Evolutionary conservation across 1,140 invertebrate genomes (phyloP).

Genomic region (Batillaria attramentaria): DNA sequence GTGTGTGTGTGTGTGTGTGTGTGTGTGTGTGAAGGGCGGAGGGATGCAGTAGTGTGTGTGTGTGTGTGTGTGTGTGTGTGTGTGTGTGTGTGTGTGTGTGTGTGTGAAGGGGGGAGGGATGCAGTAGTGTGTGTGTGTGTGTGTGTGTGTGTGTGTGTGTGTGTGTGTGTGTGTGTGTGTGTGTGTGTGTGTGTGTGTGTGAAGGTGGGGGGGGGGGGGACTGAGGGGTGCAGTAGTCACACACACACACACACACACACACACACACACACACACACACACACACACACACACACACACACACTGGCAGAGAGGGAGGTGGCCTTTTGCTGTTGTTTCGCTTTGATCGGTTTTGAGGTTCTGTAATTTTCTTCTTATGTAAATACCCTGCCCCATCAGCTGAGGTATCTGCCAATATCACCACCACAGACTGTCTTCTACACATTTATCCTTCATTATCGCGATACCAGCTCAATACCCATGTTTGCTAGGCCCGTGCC

Average conservation of each 20-base stretch:
- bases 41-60: background rate
- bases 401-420: too few species aligned
- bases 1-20: slow-evolving; percentile 14
- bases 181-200: background rate
- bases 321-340: too few species aligned
- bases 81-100: slow-evolving; percentile 20
- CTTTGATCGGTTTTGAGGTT: too few species aligned
- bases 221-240: background rate
- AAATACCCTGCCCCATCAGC: too few species aligned
- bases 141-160: background rate
- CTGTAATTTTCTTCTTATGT: too few species aligned
- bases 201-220: background rate
- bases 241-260: slow-evolving; percentile 8
- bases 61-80: background rate
- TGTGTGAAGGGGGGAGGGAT: background rate
- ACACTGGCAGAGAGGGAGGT: slow-evolving; percentile 6
- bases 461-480: too few species aligned
- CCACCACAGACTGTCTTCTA: too few species aligned
- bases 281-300: slow-evolving; percentile 13
- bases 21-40: slow-evolving; percentile 4
- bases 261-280: slow-evolving; percentile 14
- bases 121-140: too few species aligned
- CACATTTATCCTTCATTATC: too few species aligned
- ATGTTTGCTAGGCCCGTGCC: too few species aligned
- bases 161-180: background rate